Base-by-base conservation (phyloP, 2,113 vertebrate genomes). In the Onychorhynchus coronatus region DNA sequence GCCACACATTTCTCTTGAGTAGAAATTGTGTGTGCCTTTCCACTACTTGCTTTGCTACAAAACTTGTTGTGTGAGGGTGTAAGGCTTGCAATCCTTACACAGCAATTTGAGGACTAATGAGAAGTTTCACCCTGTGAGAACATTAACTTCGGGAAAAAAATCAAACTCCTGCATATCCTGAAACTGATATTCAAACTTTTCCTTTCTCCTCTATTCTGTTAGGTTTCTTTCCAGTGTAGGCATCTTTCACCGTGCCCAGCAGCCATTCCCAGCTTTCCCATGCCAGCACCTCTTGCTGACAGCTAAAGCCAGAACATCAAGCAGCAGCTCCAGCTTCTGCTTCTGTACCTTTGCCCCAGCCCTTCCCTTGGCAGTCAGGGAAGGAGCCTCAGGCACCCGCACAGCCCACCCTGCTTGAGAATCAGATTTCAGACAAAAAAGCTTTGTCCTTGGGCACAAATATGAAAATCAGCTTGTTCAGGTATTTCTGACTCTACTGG, bases 371-470 rank as follows among this genome's bases (percentile, higher is more conserved):
- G 33, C 66, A 87, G 35, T 47, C 58, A 65, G 44, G n/a, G 27
- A 94, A 84, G 68, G 70, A 90, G 85, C 92, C 83, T 49, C 68
- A 65, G 85, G 93, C 88, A 91, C 49, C 78, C 12, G 2, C 66
- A 8, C 1, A 3, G 93, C 91, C 89, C 90, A 94, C 93, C 79
- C 83, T 75, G 72, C 49, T 39, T 24, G 80, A 91, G 95, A 96
- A 72, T 95, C 91, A 91, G 73, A 87, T 94, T 94, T 95, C 95
- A 91, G 76, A 91, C n/a, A 87, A 63, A 80, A 95, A 92, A 65
- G 14, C 73, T 75, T 93, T 94, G 46, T 96, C 80, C 85, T 92
- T 56, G 39, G 73, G 79, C 91, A 90, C 28, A 89, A 87, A 92
- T 91, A 92, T 76, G 91, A 92, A 96, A 96, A 96, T 96, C 49